phyloP scores from a whole-genome alignment of 2,888 invertebrate genomes.

The Ennomos quercinarius region DNA sequence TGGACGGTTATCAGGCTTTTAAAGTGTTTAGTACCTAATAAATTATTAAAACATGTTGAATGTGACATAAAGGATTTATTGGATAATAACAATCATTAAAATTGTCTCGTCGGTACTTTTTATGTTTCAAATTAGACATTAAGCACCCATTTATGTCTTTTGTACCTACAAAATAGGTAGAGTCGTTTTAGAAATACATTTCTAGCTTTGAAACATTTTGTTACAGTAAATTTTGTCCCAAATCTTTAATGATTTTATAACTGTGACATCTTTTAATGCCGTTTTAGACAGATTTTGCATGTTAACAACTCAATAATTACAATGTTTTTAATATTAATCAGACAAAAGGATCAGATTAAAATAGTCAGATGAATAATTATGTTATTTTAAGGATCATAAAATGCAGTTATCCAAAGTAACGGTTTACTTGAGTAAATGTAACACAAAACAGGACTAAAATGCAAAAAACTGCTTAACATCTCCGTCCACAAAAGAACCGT shows the following conservation, averaged over 20 bases:
- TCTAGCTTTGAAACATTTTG: background rate
- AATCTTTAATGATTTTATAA: too few relatives aligned
- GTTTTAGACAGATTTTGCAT: too few relatives aligned
- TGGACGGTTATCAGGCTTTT: constrained; percentile 6
- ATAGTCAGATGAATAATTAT: too few relatives aligned
- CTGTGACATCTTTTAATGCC: too few relatives aligned
- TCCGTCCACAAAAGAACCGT: constrained; percentile 1
- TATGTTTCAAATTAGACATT: constrained; percentile 24
- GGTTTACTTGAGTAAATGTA: too few relatives aligned
- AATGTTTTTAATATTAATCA: too few relatives aligned
- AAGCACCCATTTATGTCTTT: constrained; percentile 26
- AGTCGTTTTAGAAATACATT: background rate
- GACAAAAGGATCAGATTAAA: too few relatives aligned
- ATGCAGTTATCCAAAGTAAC: too few relatives aligned
- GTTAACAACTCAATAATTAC: too few relatives aligned
- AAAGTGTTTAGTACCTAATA: constrained; percentile 24
- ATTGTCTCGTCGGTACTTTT: constrained; percentile 27
- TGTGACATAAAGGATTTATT: constrained; percentile 28
- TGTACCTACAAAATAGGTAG: constrained; percentile 11
- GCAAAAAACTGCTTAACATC: constrained; percentile 12
- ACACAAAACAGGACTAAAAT: background rate
- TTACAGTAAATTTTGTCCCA: background rate
- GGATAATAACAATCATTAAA: constrained; percentile 21
- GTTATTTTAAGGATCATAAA: too few relatives aligned
- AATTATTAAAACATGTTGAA: constrained; percentile 28